Conservation (phyloP, 2,113 vertebrate genomes). For the Pollimyrus isidori region DNA sequence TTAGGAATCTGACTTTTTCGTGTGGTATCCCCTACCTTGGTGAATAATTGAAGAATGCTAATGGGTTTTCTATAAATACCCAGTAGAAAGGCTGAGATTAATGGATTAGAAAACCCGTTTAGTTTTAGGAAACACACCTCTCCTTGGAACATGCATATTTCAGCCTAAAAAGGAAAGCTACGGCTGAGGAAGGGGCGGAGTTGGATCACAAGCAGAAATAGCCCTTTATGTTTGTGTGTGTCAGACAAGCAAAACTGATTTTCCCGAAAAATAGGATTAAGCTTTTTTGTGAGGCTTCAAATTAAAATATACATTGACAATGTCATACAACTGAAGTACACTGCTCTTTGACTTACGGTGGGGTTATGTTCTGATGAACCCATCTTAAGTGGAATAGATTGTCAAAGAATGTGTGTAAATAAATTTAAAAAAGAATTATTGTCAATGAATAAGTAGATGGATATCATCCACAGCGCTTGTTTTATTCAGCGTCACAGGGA, state of each 20-base stretch:
- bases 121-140: neutral
- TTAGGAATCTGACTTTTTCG: neutral
- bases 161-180: neutral
- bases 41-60: constrained; percentile 33
- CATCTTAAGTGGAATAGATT: neutral
- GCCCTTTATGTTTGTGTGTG: neutral
- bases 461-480: neutral
- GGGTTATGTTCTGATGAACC: neutral
- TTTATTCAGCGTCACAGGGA: neutral
- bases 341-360: neutral
- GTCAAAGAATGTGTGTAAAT: neutral
- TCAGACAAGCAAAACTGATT: neutral
- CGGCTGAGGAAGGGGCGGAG: neutral
- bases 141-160: neutral
- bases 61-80: constrained; percentile 38
- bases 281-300: neutral
- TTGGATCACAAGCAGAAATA: neutral
- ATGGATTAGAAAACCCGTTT: neutral
- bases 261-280: neutral
- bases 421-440: neutral
- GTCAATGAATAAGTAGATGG: neutral
- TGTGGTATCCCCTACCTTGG: neutral
- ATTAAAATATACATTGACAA: neutral
- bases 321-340: neutral
- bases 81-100: neutral